A percentile compares a stretch with the other conserved stretches of the same genome.
These are phyloP conservation scores for Aptenodytes patagonicus DNA, from an alignment of 2,113 vertebrate genomes.

Conservation along the genomic window DNA sequence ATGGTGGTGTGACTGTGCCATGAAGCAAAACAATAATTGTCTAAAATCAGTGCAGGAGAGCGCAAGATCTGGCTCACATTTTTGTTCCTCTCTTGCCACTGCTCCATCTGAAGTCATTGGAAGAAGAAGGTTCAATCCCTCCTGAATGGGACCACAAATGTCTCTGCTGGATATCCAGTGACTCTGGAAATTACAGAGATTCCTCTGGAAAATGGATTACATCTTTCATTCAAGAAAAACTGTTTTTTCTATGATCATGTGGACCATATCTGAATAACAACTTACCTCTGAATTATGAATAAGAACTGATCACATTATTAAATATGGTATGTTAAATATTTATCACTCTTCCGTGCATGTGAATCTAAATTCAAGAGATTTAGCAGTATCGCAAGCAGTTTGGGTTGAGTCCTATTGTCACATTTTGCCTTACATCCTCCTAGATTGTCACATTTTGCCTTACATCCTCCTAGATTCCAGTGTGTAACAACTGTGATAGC, in stretches of 20 bases:
- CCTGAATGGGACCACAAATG: neutral
- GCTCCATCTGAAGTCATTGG: neutral
- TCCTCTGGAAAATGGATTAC: neutral
- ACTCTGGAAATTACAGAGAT: neutral
- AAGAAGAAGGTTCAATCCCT: neutral
- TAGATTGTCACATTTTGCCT: neutral
- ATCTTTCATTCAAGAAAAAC: neutral
- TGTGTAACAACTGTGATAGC: neutral
- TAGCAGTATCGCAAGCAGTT: neutral
- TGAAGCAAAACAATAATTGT: neutral
- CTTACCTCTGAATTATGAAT: neutral
- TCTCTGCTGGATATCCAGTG: neutral
- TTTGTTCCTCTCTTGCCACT: neutral
- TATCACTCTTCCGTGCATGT: accelerated
- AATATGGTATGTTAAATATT: neutral
- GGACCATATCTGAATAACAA: neutral
- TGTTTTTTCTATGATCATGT: neutral
- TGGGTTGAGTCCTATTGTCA: neutral
- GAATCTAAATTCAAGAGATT: neutral
- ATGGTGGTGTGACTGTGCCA: neutral
- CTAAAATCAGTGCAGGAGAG: neutral
- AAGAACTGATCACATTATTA: neutral
- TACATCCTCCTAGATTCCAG: neutral
- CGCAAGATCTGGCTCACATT: neutral
- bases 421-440: neutral